A percentile compares a stretch with the other conserved stretches of the same genome.
Evolutionary conservation across 2,797 vertebrate species (phyloP).

Genomic region (Gorsachius magnificus): DNA sequence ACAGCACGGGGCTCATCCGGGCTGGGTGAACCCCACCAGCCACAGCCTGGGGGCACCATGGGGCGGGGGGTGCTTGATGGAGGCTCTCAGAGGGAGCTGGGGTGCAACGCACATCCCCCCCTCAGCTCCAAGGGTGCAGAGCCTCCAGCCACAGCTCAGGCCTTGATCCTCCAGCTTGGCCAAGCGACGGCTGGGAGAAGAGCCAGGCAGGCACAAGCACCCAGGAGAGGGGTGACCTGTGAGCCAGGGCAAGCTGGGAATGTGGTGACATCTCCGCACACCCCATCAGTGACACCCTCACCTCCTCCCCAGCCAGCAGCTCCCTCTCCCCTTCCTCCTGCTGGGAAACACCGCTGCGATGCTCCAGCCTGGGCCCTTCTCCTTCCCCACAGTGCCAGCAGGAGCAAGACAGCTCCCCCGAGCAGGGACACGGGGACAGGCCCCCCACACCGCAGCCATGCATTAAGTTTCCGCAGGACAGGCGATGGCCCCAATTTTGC

Average conservation of each 20-base stretch:
- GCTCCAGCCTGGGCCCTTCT: too few relatives aligned
- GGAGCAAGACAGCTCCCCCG: background rate
- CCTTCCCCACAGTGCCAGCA: background rate
- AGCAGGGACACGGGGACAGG: background rate
- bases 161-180: background rate
- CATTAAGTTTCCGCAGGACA: background rate
- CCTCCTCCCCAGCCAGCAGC: background rate
- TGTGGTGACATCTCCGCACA: too few relatives aligned
- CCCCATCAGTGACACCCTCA: rapidly evolving
- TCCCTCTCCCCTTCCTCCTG: too few relatives aligned
- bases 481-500: background rate
- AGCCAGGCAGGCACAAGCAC: background rate
- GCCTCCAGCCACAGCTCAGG: background rate
- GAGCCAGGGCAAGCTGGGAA: background rate
- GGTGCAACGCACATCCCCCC: background rate
- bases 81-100: background rate
- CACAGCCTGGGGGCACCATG: background rate
- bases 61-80: too few relatives aligned
- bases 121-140: background rate
- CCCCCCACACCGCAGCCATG: background rate
- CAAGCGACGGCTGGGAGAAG: background rate
- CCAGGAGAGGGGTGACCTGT: too few relatives aligned
- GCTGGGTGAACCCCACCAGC: background rate
- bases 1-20: background rate
- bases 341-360: background rate